Base-by-base conservation (phyloP, 2,888 invertebrate species). In the Congeria kusceri region DNA sequence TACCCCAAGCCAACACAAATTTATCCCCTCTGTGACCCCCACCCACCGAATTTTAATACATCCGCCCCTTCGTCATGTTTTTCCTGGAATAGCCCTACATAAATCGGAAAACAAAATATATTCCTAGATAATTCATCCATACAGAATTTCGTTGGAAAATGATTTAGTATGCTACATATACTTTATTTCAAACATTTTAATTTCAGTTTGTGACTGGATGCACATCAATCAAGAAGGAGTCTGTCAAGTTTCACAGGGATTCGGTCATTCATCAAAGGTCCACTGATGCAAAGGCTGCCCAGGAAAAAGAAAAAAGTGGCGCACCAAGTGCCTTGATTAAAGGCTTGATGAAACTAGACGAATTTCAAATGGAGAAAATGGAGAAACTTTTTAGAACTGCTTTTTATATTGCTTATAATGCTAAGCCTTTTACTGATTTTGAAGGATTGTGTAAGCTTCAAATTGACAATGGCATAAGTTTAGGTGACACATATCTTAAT, bases 401-500 rank as follows among this genome's bases (percentile, higher is more conserved):
- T 49, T 49, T 20, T 49, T 49, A 49, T 49, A 49, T 49, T 49
- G 49, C 49, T 49, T 18, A 18, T 20, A 49, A 49, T 49, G 49
- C 49, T 20, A 49, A 49, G 49, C 49, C 49, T 15, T 49, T 49
- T 20, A 49, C 49, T 49, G 49, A 49, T 20, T 49, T 32, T 32
- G n/a, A 32, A 32, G 32, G 32, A 32, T 32, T 32, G 32, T 32
- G 32, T 32, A 32, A 32, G 11, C 32, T 32, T 32, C 32, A 32
- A 32, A 32, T 32, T 32, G 32, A 32, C 32, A 32, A 32, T 32
- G 32, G 32, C 32, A 27, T 56, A 11, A 32, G 13, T 53, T 56
- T 66, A n/a, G 66, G 66, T 32, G 56, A 66, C 20, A 66, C 49
- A 5, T 49, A 49, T 20, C 49, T 49, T 4, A 49, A 49, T 49